Evolutionary conservation across 2,888 invertebrate genomes (phyloP), one percentile per base, ranked within the genome.

Genomic region (Lordiphosa andalusiaca): DNA sequence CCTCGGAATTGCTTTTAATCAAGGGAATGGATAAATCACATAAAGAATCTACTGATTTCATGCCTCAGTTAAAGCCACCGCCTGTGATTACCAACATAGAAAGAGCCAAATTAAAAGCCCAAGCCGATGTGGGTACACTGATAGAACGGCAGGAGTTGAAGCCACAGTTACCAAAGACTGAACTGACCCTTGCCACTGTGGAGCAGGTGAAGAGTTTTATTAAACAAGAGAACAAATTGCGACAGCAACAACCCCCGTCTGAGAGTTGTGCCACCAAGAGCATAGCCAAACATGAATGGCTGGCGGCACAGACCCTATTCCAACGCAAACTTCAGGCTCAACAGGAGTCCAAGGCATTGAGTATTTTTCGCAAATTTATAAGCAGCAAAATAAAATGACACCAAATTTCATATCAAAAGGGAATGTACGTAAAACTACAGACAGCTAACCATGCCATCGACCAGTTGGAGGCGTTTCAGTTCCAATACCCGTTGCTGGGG

Each of bases 361-460:
- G 68, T 33, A 67, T 87, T 50, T 88, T 88, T 77, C 81, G 77
- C 13, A 87, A 85, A 60, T 88, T 86, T 81, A 78, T 89, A 65
- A 59, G 71, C 19, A 84, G 69, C 62, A 89, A 88, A 86, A 77
- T 85, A 59, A 85, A 82, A 71, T 55, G 65, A 47, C 7, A 25
- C 30, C 23, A 54, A 37, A 49, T 30, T 40, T 39, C 13, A 51
- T 10, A n/a, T n/a, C n/a, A 16, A 40, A 9, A 25, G 16, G 3
- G 9, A 40, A 9, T 6, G 12, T 4, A 12, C 3, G 9, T 38
- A n/a, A 19, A 19, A 19, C n/a, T 35, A 13, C 3, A 10, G 47
- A 25, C 48, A 38, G 13, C 19, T 16, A 3, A 80, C 53, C 41
- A 65, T 59, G 6, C 77, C 77, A 3, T 83, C 76, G n/a, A 57